Evolutionary conservation across 30 jellyfish, hydroid and myxozoan genomes (phyloP).

Genomic region (Chrysaora quinquecirrha): DNA sequence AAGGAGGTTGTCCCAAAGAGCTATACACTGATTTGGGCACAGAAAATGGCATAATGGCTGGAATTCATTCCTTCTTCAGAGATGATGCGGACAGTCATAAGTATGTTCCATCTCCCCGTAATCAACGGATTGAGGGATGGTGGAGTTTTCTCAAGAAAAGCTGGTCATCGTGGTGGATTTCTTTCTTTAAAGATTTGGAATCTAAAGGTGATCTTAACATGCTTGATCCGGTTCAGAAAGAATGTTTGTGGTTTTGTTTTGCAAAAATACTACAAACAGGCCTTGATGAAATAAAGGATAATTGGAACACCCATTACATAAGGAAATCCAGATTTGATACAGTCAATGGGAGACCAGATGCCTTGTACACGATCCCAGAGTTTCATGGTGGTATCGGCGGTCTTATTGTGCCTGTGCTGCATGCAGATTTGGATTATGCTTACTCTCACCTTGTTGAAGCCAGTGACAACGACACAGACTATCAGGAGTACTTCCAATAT

Average conservation of each 20-base stretch:
- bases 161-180: conserved; percentile 25
- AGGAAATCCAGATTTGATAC: conserved; percentile 1
- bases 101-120: conserved; percentile 1
- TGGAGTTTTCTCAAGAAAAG: background rate
- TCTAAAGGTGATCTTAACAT: conserved; percentile 7
- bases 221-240: background rate
- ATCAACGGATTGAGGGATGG: background rate
- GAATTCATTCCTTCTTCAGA: background rate
- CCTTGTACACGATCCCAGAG: background rate
- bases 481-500: conserved; percentile 6
- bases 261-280: background rate
- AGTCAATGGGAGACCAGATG: background rate
- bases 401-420: background rate
- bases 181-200: conserved; percentile 21
- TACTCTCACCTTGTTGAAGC: conserved; percentile 2
- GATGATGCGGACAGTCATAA: background rate
- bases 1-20: conserved; percentile 1
- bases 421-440: background rate
- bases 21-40: conserved; percentile 1
- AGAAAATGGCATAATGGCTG: background rate
- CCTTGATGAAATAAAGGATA: background rate
- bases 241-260: conserved; percentile 17
- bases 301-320: conserved; percentile 30
- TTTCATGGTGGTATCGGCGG: conserved; percentile 8
- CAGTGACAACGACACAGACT: background rate